Percentiles rank a stretch among this genome's conserved stretches.
Conservation (phyloP, 2,113 vertebrate species). For the Semicossyphus pulcher region DNA sequence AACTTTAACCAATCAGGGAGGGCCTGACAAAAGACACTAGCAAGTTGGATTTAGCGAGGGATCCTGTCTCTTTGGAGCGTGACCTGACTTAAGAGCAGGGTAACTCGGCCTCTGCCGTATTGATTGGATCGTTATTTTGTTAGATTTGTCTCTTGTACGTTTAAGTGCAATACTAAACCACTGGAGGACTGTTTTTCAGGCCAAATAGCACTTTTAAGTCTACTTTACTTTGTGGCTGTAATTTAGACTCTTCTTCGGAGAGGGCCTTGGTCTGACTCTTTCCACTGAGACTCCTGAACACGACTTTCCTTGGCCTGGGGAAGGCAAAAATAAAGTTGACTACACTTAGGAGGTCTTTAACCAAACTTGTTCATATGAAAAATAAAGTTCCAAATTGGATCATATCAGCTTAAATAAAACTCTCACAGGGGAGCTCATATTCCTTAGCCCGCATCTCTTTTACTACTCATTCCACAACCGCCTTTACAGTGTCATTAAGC, state of each 20-base stretch:
- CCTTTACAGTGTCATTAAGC: slow-evolving; percentile 73
- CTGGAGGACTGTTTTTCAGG: neutral
- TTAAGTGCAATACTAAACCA: neutral
- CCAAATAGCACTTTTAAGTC: neutral
- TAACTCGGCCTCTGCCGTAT: neutral
- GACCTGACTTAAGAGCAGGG: neutral
- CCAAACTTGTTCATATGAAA: slow-evolving; percentile 37
- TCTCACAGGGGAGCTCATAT: slow-evolving; percentile 35
- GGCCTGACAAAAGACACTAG: neutral
- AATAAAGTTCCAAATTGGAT: slow-evolving; percentile 45
- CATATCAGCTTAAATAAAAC: slow-evolving; percentile 38
- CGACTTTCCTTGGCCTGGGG: neutral
- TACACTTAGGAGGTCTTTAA: slow-evolving; percentile 33
- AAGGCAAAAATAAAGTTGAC: slow-evolving; percentile 11
- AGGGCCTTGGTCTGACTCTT: neutral
- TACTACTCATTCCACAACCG: slow-evolving; percentile 49
- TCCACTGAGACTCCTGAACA: neutral
- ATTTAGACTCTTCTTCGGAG: neutral
- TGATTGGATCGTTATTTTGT: neutral
- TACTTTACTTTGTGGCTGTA: slow-evolving; percentile 2
- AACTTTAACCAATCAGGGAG: neutral
- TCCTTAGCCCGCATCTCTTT: slow-evolving; percentile 68
- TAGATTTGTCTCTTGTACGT: neutral
- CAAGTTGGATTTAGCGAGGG: neutral
- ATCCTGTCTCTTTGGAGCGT: neutral